Evolutionary conservation across 2,113 vertebrate genomes (phyloP).

Genomic region (Silurus glanis): DNA sequence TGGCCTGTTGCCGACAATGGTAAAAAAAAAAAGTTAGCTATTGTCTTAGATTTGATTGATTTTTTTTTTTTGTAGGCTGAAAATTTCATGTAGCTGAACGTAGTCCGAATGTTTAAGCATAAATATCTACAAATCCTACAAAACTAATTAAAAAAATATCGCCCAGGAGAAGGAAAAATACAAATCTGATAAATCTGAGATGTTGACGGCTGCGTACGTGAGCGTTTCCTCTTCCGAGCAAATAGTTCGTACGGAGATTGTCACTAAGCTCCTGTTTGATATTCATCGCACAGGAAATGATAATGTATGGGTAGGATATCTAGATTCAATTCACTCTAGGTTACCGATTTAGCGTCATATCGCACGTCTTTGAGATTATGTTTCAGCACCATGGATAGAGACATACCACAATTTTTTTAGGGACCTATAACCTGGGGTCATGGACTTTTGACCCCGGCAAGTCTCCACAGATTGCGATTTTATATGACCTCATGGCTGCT

Average conservation of each 20-base stretch:
- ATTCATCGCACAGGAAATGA: conserved; percentile 38
- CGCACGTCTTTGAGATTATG: background rate
- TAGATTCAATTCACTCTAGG: conserved; percentile 45
- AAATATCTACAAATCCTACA: background rate
- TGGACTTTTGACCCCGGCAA: conserved; percentile 26
- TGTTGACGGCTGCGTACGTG: background rate
- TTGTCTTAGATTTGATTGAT: too few relatives aligned
- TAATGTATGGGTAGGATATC: conserved; percentile 41
- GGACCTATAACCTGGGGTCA: conserved; percentile 14
- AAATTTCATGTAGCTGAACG: background rate
- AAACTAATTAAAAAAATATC: background rate
- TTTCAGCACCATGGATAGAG: background rate
- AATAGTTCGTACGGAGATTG: conserved; percentile 45
- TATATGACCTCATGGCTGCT: conserved; percentile 26
- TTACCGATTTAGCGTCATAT: conserved; percentile 11
- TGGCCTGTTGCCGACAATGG: too few relatives aligned
- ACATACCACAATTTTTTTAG: conserved; percentile 23
- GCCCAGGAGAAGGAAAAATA: background rate
- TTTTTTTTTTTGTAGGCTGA: background rate
- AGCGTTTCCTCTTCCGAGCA: conserved; percentile 38
- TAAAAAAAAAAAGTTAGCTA: too few relatives aligned
- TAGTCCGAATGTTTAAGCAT: background rate
- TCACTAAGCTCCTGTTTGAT: conserved; percentile 57
- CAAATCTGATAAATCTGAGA: background rate
- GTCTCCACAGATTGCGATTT: conserved; percentile 29